phyloP scores from a whole-genome alignment of 2,797 vertebrate species.

The Malacoctenus gilli region DNA sequence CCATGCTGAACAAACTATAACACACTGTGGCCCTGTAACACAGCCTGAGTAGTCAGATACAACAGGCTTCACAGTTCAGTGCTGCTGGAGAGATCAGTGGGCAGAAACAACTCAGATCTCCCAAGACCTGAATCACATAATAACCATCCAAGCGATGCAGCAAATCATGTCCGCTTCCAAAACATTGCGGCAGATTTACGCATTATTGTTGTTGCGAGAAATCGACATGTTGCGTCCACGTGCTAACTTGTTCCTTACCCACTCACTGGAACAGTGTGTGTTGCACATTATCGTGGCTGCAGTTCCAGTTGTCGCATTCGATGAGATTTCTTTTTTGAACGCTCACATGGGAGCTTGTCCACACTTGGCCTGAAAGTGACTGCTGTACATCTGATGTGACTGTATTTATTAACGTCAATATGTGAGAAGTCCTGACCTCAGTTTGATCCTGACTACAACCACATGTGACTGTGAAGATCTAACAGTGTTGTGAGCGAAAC shows the following conservation, averaged over 20 bases:
- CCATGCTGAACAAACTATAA: slow-evolving; percentile 71
- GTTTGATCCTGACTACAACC: slow-evolving; percentile 26
- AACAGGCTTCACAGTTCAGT: slow-evolving; percentile 40
- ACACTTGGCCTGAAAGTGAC: slow-evolving; percentile 18
- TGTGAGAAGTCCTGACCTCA: slow-evolving; percentile 27
- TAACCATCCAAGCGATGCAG: slow-evolving; percentile 2
- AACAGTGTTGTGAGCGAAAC: slow-evolving; percentile 12
- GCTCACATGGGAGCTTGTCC: slow-evolving; percentile 16
- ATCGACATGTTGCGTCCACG: no score
- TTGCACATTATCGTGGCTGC: no score
- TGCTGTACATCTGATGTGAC: slow-evolving; percentile 36
- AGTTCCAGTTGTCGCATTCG: slow-evolving; percentile 11
- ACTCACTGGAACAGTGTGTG: no score
- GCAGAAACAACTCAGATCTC: slow-evolving; percentile 12
- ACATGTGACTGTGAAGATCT: slow-evolving; percentile 53
- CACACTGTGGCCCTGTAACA: slow-evolving; percentile 54
- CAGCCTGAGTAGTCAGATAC: slow-evolving; percentile 40
- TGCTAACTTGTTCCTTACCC: no score
- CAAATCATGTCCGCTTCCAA: neutral
- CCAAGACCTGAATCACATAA: slow-evolving; percentile 17
- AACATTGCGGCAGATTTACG: no score
- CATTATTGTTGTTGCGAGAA: no score
- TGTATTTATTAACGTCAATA: slow-evolving; percentile 33
- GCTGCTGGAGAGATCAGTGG: slow-evolving; percentile 49
- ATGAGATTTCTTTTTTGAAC: slow-evolving; percentile 14